Base-by-base conservation (phyloP, 2,888 invertebrate genomes). In the Tenthredo distinguenda region DNA sequence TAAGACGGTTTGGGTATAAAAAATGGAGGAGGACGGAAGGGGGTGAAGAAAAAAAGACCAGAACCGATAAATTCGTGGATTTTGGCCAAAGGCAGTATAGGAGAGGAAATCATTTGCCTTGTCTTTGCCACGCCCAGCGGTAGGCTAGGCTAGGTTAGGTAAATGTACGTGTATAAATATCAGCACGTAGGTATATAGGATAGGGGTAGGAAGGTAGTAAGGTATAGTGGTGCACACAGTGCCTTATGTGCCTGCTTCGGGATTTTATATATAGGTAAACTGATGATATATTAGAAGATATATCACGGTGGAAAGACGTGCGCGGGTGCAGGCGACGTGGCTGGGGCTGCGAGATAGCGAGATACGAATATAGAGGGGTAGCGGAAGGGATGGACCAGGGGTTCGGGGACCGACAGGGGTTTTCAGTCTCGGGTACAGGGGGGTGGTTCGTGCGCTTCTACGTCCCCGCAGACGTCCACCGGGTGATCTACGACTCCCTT, bases 401-500 rank as follows among this genome's bases (percentile, higher is more conserved):
- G 85, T 65, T 84, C 68, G 65, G 82, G 86, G 81, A 68, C 12
- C 31, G 40, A 37, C 34, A 21, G 62, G 62, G 81, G 62, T 58
- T 81, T 62, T 26, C 37, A 81, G 81, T 77, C 81, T 81, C 81
- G 62, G 81, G 65, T 55, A 43, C 37, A 37, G n/a, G 86, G 85
- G 90, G 89, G 87, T 87, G 87, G 88, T 85, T 62, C 86, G 86
- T 85, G 87, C 85, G 87, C 86, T 87, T 90, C 89, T 90, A 89
- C 92, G 92, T 92, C 92, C 92, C 92, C 92, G 92, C 91, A 93
- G 92, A 93, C 93, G 93, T 92, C 92, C 93, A 88, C 89, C 90
- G 89, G 90, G 89, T 93, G 93, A 93, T 92, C 88, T 92, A 93
- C 91, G 93, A 92, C 92, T 92, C 93, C 93, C 93, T 91, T 90